phyloP scores from a whole-genome alignment of 2,888 invertebrate genomes.

The Pimpla rufipes region DNA sequence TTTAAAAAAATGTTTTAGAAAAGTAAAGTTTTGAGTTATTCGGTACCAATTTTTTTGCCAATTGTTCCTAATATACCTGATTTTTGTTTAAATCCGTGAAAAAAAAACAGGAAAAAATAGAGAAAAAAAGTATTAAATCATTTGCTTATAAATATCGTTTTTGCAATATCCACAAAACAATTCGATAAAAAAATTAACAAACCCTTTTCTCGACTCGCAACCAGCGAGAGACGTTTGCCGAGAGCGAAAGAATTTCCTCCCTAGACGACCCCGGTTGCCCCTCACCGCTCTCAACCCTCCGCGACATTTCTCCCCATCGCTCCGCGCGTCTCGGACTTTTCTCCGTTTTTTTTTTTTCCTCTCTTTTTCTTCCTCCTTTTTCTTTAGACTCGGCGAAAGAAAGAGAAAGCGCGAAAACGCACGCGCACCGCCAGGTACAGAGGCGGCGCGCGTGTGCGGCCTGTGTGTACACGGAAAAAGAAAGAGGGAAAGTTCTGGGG shows the following conservation, averaged over 20 bases:
- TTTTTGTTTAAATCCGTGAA: too few species aligned
- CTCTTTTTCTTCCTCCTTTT: constrained; percentile 11
- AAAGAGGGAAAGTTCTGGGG: constrained; percentile 65
- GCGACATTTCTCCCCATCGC: constrained; percentile 17
- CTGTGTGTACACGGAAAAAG: constrained; percentile 30
- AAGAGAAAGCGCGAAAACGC: constrained; percentile 45
- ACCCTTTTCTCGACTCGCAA: too few species aligned
- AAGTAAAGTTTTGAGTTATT: too few species aligned
- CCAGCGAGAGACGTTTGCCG: not conserved
- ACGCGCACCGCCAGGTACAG: constrained; percentile 50
- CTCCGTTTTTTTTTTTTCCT: constrained; percentile 2
- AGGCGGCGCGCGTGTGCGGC: constrained; percentile 34
- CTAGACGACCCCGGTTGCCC: constrained; percentile 9
- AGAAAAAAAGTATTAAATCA: too few species aligned
- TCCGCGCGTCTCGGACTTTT: constrained; percentile 30
- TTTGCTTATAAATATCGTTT: too few species aligned
- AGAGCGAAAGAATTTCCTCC: not conserved
- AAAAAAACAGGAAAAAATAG: too few species aligned
- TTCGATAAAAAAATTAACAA: too few species aligned
- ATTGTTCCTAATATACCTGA: too few species aligned
- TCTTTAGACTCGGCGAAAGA: constrained; percentile 39
- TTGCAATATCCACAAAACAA: too few species aligned
- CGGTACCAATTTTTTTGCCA: too few species aligned
- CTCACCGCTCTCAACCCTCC: not conserved
- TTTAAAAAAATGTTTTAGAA: too few species aligned